Percentiles rank a stretch among this genome's conserved stretches.
These are phyloP conservation scores for Coracias cyanogaster DNA, from an alignment of 2,797 vertebrate species.

Conservation along the genomic window DNA sequence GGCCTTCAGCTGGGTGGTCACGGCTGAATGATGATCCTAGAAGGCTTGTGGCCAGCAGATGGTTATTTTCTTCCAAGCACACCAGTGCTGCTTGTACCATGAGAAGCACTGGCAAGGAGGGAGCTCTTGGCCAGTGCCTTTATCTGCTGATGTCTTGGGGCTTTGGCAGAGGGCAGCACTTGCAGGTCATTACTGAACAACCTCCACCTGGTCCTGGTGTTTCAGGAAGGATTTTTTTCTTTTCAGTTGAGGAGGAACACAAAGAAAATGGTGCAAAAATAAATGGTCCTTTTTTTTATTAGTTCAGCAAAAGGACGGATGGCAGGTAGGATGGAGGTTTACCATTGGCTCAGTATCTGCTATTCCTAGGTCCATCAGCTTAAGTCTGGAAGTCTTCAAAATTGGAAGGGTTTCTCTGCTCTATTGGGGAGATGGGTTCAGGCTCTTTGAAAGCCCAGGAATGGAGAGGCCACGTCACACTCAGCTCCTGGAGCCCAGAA, in stretches of 20 bases:
- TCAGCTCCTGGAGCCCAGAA: neutral
- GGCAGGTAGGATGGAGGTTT: neutral
- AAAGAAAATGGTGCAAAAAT: neutral
- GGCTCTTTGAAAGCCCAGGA: neutral
- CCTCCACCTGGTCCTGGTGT: neutral
- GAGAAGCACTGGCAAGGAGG: neutral
- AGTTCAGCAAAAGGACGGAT: neutral
- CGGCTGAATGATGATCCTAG: neutral
- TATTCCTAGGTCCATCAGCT: neutral
- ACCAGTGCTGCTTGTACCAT: neutral
- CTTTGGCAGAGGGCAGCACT: neutral
- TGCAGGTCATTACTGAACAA: rapidly evolving
- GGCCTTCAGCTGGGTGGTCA: neutral
- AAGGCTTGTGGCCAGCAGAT: neutral
- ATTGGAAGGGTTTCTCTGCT: neutral
- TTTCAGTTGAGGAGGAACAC: neutral
- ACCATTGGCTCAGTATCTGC: neutral
- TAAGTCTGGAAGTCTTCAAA: neutral
- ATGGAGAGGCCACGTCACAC: neutral
- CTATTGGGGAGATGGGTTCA: neutral
- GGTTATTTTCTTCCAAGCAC: neutral
- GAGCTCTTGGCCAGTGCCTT: neutral
- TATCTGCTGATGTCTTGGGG: neutral
- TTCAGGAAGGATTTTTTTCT: neutral
- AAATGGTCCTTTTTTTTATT: neutral